These are phyloP conservation scores for Sander lucioperca DNA, from an alignment of 2,113 vertebrate species.

Conservation along the genomic window DNA sequence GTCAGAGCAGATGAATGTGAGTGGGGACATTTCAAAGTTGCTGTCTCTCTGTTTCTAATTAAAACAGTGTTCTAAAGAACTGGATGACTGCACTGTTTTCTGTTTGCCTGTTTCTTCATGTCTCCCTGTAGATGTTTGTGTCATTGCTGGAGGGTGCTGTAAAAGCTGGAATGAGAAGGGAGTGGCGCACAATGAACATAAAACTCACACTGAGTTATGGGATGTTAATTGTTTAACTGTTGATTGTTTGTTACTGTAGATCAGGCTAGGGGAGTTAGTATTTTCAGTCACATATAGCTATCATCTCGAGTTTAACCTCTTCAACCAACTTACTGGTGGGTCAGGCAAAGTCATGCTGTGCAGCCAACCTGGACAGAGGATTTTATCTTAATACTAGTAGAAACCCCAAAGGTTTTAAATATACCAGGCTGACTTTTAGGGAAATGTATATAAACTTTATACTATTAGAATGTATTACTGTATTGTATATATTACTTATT, in stretches of 20 bases:
- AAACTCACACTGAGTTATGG: constrained; percentile 61
- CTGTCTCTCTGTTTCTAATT: constrained; percentile 73
- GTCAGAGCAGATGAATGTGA: constrained; percentile 65
- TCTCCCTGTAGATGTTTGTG: constrained; percentile 59
- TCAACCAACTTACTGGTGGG: not conserved
- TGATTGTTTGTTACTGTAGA: constrained; percentile 50
- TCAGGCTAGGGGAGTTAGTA: constrained; percentile 15
- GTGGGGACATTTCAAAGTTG: constrained; percentile 68
- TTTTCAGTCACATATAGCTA: not conserved
- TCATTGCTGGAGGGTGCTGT: constrained; percentile 59
- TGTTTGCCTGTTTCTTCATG: constrained; percentile 59
- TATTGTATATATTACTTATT: too few species aligned
- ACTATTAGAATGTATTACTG: too few species aligned
- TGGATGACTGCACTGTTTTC: constrained; percentile 64
- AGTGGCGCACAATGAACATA: constrained; percentile 33
- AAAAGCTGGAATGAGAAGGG: constrained; percentile 51
- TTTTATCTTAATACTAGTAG: not conserved
- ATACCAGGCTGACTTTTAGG: not conserved
- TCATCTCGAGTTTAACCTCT: constrained; percentile 8
- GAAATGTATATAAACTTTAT: not conserved
- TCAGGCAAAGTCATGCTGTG: not conserved
- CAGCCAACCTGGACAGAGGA: not conserved
- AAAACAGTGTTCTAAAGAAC: constrained; percentile 55
- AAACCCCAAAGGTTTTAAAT: not conserved
- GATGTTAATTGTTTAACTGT: constrained; percentile 31